Percentiles rank a stretch among this genome's conserved stretches.
These are phyloP conservation scores for Arremon aurantiirostris DNA, from an alignment of 2,797 vertebrate genomes.

Conservation along the genomic window DNA sequence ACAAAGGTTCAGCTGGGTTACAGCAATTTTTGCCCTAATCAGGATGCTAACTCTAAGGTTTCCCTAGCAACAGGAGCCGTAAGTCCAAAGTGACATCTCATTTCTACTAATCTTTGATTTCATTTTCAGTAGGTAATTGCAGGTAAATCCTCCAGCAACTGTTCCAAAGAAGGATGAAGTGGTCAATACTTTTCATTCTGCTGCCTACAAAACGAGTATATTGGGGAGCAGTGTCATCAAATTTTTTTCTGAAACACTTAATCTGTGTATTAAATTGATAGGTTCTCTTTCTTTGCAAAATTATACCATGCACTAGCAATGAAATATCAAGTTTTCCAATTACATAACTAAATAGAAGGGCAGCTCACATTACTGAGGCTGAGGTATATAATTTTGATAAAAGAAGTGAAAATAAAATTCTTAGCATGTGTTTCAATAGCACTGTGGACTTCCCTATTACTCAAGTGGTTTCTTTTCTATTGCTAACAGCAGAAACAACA, in stretches of 20 bases:
- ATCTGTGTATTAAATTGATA: neutral
- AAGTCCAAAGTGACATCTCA: slow-evolving; percentile 43
- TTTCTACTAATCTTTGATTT: slow-evolving; percentile 68
- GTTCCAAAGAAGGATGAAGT: neutral
- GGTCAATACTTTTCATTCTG: neutral
- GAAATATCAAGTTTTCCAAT: neutral
- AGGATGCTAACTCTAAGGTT: slow-evolving; percentile 54
- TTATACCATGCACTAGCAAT: neutral
- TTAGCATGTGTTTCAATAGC: neutral
- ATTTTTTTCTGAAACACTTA: neutral
- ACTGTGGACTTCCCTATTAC: neutral
- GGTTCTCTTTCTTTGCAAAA: neutral
- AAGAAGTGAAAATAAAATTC: neutral
- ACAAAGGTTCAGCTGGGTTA: slow-evolving; percentile 32
- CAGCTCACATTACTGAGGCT: neutral
- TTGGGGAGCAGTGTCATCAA: neutral
- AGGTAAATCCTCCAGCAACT: slow-evolving; percentile 57
- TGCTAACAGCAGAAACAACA: neutral
- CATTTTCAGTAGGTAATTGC: slow-evolving; percentile 53
- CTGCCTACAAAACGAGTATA: neutral
- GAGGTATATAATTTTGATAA: neutral
- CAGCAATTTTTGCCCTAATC: slow-evolving; percentile 23
- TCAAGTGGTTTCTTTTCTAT: neutral
- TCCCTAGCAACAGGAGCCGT: slow-evolving; percentile 65
- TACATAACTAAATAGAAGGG: neutral